Evolutionary conservation across 2,797 vertebrate species (phyloP).

Genomic region (Galaxias olidus): DNA sequence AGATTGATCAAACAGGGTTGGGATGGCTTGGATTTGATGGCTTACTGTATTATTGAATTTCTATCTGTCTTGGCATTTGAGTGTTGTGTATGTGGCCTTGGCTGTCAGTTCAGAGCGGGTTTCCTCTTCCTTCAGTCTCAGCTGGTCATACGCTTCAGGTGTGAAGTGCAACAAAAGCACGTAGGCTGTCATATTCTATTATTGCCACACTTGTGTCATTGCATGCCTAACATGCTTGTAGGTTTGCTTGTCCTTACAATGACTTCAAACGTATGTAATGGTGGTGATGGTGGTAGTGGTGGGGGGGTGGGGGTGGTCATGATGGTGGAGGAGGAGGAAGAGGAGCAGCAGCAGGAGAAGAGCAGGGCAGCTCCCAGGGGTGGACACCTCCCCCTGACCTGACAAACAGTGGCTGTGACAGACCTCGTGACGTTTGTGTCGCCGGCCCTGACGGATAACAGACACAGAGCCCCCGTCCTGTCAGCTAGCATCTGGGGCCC

Average conservation of each 20-base stretch:
- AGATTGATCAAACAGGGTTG: conserved; percentile 14
- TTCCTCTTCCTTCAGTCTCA: neutral
- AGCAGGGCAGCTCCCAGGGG: conserved; percentile 1
- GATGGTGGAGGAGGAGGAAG: no score
- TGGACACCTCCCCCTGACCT: conserved; percentile 50
- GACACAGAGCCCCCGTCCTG: conserved; percentile 53
- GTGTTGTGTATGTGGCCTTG: conserved; percentile 4
- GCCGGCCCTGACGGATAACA: conserved; percentile 66
- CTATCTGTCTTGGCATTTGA: conserved; percentile 14
- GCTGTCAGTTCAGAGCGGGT: neutral
- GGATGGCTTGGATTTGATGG: neutral
- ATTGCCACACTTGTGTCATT: conserved; percentile 1
- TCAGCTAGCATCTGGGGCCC: conserved; percentile 57
- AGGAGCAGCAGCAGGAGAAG: no score
- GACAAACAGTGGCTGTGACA: conserved; percentile 66
- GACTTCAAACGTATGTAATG: conserved; percentile 15
- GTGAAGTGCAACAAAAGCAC: no score
- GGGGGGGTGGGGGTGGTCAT: no score
- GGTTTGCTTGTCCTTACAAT: no score
- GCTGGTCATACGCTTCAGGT: neutral
- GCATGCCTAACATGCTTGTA: no score
- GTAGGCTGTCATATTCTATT: neutral
- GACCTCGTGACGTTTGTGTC: conserved; percentile 55
- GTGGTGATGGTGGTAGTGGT: no score
- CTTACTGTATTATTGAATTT: conserved; percentile 15